Evolutionary conservation across 2,797 vertebrate genomes (phyloP), one percentile per base, ranked within the genome.

Genomic region (Leuciscus waleckii): DNA sequence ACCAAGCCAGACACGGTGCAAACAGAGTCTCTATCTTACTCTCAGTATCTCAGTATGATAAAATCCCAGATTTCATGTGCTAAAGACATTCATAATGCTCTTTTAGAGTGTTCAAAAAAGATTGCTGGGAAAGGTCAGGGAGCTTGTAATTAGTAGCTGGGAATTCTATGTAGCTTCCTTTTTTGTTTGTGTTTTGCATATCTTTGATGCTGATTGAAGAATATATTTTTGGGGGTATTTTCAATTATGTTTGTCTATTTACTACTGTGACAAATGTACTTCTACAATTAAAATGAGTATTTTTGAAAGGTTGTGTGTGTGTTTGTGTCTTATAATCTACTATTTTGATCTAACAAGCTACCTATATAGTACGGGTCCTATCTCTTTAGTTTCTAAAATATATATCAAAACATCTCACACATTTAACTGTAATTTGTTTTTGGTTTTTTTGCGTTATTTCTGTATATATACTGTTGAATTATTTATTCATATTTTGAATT

Each of bases 1-100:
- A 98, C 97, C 90, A 99, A 98, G 85, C 97, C 97, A 0, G 97
- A 98, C 56, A 97, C 97, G 0, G 97, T 97, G 71, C 97, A 97
- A 87, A 96, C 96, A 0, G 97, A 99, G 92, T 97, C 97, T 91
- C 95, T 98, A 91, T 98, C 97, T 19, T 99, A 98, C 65, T 95
- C 97, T 0, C 98, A 99, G 90, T 99, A 98, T 93, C 96, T 99
- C 68, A 95, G 96, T 43, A 97, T 99, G 96, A 98, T 99, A 93
- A 99, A 98, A 90, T 97, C 97, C 87, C 98, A 99, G 94, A 98
- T 99, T 68, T 94, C 97, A 10, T 98, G 97, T 4, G 97, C 97
- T 89, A 98, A 98, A 92, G 98, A 99, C 90, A 98, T 99, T 91
- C 97, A 98, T 90, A 99, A 97, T 0, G 97, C 97, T 80, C 92